Evolutionary conservation across 2,797 vertebrate genomes (phyloP), one percentile per base, ranked within the genome.

Genomic region (Hybognathus amarus): DNA sequence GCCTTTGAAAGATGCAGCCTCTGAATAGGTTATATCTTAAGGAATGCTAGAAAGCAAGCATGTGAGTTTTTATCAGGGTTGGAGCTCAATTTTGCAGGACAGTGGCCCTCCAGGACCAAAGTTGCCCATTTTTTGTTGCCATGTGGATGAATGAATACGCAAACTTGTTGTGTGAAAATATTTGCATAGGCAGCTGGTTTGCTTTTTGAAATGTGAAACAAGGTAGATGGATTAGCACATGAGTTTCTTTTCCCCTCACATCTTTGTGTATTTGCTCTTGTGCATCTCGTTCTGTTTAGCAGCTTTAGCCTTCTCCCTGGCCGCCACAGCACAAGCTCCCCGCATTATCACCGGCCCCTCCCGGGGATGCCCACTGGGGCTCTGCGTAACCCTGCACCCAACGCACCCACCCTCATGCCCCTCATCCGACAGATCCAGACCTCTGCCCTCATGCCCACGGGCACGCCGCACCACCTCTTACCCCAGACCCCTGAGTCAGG

Each of bases 371-470:
- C 96, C 63, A 95, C 93, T 89, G 92, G 95, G 83, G 92, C 94
- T 90, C 90, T 99, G 94, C 96, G 97, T 89, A 96, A 97, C 81
- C 96, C 96, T 69, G 95, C 96, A 89, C 96, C 97, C 68, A 92
- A 96, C 89, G 96, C 96, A 88, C 97, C 96, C 88, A 98, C 97
- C 93, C 92, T 99, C 95, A 99, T 99, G 98, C 98, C 98, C 92
- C 96, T 99, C 95, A 97, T 99, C 92, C 97, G 98, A 94, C 98
- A 99, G 94, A 99, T 99, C 94, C 98, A 99, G 95, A 98, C 97
- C 93, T 94, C 94, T n/a, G 85, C 94, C 86, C 94, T 99, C 86
- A 95, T 99, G 95, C 97, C 95, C 83, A 96, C 97, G 86, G 97
- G 91, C 92, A 96, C 96, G 87, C 97, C 96, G 85, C 98, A 99